phyloP scores from a whole-genome alignment of 2,888 invertebrate genomes.

The Acheta domesticus region DNA sequence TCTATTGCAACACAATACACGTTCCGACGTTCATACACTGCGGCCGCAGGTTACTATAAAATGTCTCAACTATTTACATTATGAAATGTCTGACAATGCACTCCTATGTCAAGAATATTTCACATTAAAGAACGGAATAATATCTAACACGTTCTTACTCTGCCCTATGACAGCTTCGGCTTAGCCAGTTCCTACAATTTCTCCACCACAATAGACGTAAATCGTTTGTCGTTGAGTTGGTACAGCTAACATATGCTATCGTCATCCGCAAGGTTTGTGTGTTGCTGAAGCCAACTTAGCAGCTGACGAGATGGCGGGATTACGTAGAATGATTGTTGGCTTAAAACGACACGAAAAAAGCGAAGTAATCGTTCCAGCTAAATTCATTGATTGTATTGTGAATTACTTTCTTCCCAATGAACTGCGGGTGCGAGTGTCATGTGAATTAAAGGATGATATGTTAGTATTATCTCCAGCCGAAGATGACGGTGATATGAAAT shows the following conservation, averaged over 20 bases:
- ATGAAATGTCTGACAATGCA: not conserved
- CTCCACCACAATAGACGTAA: slow-evolving; percentile 3
- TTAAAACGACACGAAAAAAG: slow-evolving; percentile 29
- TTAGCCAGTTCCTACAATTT: not conserved
- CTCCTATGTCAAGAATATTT: no score
- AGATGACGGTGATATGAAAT: not conserved
- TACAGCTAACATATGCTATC: not conserved
- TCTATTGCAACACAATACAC: not conserved
- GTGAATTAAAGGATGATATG: slow-evolving; percentile 31
- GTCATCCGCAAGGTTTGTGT: not conserved
- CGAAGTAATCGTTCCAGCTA: slow-evolving; percentile 27
- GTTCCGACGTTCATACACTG: not conserved
- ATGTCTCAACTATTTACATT: not conserved
- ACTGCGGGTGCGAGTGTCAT: slow-evolving; percentile 26
- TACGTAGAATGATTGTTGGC: slow-evolving; percentile 30
- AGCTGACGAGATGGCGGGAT: not conserved
- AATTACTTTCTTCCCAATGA: slow-evolving; percentile 32
- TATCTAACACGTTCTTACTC: not conserved
- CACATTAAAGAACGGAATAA: no score
- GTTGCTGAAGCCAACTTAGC: not conserved
- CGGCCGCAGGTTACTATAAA: not conserved
- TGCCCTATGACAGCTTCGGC: not conserved
- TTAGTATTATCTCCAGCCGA: slow-evolving; percentile 31
- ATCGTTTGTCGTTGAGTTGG: not conserved
- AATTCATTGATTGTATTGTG: slow-evolving; percentile 35